These are phyloP conservation scores for Microtus oregoni DNA, from an alignment of 2,113 vertebrate species.

Conservation along the genomic window DNA sequence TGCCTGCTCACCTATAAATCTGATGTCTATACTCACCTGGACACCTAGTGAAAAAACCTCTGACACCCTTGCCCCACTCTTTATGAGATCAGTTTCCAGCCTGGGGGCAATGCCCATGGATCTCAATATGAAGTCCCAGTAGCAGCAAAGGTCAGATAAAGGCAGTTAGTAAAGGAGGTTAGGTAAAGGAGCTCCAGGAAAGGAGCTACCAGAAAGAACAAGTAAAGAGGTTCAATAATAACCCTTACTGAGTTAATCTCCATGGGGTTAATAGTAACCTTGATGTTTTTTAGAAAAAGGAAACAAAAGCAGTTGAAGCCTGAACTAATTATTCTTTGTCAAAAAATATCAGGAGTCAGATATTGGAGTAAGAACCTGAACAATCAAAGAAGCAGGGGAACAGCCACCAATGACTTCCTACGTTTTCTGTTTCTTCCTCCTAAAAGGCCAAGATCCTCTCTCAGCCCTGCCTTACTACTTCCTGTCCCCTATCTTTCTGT, in stretches of 20 bases:
- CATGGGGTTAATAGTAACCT: not conserved
- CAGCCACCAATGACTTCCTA: too few relatives aligned
- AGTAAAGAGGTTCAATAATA: not conserved
- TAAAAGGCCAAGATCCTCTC: too few relatives aligned
- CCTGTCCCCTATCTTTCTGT: too few relatives aligned
- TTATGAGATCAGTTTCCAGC: slow-evolving; percentile 93
- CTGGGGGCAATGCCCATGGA: slow-evolving; percentile 91
- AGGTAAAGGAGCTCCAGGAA: not conserved
- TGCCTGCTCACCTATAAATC: slow-evolving; percentile 93
- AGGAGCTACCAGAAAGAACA: not conserved
- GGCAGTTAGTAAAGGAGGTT: not conserved
- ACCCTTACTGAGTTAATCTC: not conserved
- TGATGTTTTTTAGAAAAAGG: not conserved
- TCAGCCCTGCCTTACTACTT: too few relatives aligned
- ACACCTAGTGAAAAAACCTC: slow-evolving; percentile 93
- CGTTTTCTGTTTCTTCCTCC: too few relatives aligned
- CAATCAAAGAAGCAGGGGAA: too few relatives aligned
- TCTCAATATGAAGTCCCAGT: slow-evolving; percentile 79
- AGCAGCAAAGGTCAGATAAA: not conserved
- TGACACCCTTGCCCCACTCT: slow-evolving; percentile 95
- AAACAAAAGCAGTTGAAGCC: too few relatives aligned
- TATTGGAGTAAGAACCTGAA: too few relatives aligned
- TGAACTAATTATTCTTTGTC: too few relatives aligned
- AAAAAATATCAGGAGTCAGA: too few relatives aligned
- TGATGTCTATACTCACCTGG: slow-evolving; percentile 93